phyloP scores from a whole-genome alignment of 2,888 invertebrate genomes.

The Miltochrista miniata region DNA sequence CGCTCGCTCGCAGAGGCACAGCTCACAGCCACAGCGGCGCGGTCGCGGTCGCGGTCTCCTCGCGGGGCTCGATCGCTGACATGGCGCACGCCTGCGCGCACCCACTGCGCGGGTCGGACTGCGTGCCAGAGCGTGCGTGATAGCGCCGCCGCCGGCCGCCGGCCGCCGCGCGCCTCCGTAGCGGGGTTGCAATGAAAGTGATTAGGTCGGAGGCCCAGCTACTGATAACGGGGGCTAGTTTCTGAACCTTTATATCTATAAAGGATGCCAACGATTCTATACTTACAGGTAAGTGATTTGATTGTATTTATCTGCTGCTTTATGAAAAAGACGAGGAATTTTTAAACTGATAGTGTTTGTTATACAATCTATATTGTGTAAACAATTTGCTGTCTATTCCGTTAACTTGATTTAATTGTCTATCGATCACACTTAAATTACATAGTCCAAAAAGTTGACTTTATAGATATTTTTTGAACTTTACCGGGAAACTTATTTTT shows the following conservation, averaged over 20 bases:
- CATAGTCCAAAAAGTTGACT: too few species aligned
- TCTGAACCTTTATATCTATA: slow-evolving; percentile 42
- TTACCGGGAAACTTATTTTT: too few species aligned
- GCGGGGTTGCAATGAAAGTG: slow-evolving; percentile 80
- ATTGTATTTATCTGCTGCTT: background rate
- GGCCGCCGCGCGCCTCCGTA: slow-evolving; percentile 62
- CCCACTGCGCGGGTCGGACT: slow-evolving; percentile 60
- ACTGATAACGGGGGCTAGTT: slow-evolving; percentile 76
- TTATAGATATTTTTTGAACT: too few species aligned
- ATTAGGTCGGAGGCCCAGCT: slow-evolving; percentile 67
- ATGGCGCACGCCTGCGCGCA: slow-evolving; percentile 61
- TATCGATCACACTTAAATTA: too few species aligned
- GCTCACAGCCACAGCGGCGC: slow-evolving; percentile 46
- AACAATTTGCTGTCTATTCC: too few species aligned
- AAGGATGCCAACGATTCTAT: slow-evolving; percentile 27
- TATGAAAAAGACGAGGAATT: background rate
- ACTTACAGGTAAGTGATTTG: slow-evolving; percentile 1
- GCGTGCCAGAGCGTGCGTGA: slow-evolving; percentile 62
- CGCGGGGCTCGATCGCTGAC: slow-evolving; percentile 40
- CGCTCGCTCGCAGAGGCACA: too few species aligned
- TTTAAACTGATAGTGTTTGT: background rate
- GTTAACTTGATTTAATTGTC: too few species aligned
- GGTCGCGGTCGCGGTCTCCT: slow-evolving; percentile 38
- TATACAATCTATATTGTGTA: background rate
- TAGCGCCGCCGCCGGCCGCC: too few species aligned